Conservation (phyloP, 2,797 vertebrate genomes). For the Paramormyrops hopkinsi region DNA sequence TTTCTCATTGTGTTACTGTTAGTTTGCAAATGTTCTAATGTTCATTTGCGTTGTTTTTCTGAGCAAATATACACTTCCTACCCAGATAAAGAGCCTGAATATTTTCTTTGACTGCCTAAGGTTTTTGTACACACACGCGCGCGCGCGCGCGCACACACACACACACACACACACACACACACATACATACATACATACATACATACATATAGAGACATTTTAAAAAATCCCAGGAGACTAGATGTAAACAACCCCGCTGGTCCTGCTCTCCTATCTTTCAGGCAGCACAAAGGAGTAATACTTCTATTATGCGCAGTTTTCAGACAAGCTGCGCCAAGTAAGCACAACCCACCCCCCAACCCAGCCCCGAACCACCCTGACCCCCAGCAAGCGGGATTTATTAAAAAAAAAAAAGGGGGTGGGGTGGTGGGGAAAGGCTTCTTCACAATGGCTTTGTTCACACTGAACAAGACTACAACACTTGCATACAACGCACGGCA, state of each 20-base stretch:
- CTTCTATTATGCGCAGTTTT: slow-evolving; percentile 48
- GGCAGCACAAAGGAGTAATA: slow-evolving; percentile 49
- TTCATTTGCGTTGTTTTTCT: neutral
- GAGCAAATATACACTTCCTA: neutral
- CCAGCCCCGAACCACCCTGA: neutral
- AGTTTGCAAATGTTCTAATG: neutral
- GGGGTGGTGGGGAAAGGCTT: too few relatives aligned
- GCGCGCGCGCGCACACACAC: neutral
- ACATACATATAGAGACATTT: neutral
- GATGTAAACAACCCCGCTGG: slow-evolving; percentile 5
- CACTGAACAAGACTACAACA: neutral
- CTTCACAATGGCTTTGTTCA: slow-evolving; percentile 7
- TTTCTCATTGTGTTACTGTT: neutral
- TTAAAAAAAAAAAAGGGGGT: neutral
- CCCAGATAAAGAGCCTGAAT: neutral
- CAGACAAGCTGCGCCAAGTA: slow-evolving; percentile 15
- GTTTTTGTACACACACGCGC: neutral
- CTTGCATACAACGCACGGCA: neutral
- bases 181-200: neutral
- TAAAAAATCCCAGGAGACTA: neutral
- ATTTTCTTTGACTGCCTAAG: neutral
- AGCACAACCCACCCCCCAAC: neutral
- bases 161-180: neutral
- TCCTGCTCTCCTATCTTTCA: slow-evolving; percentile 29
- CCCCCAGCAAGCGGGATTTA: slow-evolving; percentile 10